Base-by-base conservation (phyloP, 2,888 invertebrate species). In the Ochropleura leucogaster region DNA sequence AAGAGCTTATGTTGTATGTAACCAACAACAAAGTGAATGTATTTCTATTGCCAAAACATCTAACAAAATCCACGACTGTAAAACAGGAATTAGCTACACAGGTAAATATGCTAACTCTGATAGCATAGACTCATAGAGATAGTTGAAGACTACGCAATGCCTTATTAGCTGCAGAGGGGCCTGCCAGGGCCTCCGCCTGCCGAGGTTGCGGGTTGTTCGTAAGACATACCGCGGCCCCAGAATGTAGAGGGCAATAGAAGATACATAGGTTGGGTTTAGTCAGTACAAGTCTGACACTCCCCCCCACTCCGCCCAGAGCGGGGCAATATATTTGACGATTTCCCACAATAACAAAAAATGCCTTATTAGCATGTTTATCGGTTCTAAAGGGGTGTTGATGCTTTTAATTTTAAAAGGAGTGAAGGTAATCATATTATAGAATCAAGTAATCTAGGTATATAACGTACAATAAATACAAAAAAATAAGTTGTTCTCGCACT, bases 11-110 rank as follows among this genome's bases (percentile, higher is more conserved):
- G 16, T 59, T 40, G 42, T 7, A 7, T 59, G 77, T n/a, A n/a
- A 53, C 62, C 47, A 53, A 14, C 30, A 40, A 3, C 42, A 44
- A 62, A 53, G 62, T 55, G 44, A 77, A 63, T 49, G 49, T 62
- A 30, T n/a, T 7, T 12, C 10, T 46, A 40, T n/a, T 18, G 14
- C 44, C 5, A 9, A 63, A 18, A 62, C 12, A 44, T n/a, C 12
- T 12, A n/a, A 7, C 44, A 14, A 10, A 62, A n/a, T 7, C 44
- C 20, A 44, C 62, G 10, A 14, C n/a, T 44, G n/a, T 8, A n/a
- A n/a, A 7, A 8, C 3, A n/a, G 44, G 7, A 12, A 30, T n/a
- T n/a, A 62, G 42, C 12, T 44, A 6, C n/a, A n/a, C 12, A 44
- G 6, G 3, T n/a, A n/a, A 44, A 62, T 9, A 5, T 10, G 12